Conservation (phyloP, 1,140 invertebrate species). For the Anoplolepis gracilipes region DNA sequence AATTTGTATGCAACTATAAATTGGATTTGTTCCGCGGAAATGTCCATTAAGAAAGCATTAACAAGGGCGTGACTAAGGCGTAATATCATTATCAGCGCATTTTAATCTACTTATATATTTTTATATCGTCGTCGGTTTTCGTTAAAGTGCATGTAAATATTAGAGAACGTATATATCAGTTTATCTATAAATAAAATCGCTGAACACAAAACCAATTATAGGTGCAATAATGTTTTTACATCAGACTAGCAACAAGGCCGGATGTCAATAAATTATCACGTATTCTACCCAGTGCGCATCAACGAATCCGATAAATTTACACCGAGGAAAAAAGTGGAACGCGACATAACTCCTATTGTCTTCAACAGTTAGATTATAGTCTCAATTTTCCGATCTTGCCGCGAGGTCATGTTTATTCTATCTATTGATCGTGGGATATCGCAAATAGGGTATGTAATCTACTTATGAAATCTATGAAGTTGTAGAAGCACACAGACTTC, state of each 20-base stretch:
- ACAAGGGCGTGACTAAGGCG: not conserved
- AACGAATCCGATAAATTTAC: conserved; percentile 14
- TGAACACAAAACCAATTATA: conserved; percentile 39
- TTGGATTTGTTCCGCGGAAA: not conserved
- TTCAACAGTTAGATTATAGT: conserved; percentile 39
- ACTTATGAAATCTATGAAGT: conserved; percentile 53
- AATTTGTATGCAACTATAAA: conserved; percentile 21
- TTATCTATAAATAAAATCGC: conserved; percentile 46
- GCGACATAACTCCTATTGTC: conserved; percentile 11
- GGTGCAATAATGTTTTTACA: conserved; percentile 18
- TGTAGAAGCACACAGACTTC: conserved; percentile 22
- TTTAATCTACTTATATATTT: conserved; percentile 20
- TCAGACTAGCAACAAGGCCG: not conserved
- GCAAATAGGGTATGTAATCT: conserved; percentile 53
- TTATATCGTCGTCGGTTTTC: not conserved
- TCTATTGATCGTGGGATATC: conserved; percentile 45
- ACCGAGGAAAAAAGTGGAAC: conserved; percentile 22
- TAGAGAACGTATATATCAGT: not conserved
- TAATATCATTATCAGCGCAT: not conserved
- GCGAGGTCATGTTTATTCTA: conserved; percentile 50
- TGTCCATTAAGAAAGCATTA: conserved; percentile 8
- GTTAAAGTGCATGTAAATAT: not conserved
- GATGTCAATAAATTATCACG: conserved; percentile 32
- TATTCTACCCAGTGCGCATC: not conserved
- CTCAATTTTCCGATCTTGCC: conserved; percentile 25